Evolutionary conservation across 2,113 vertebrate genomes (phyloP), one percentile per base, ranked within the genome.

Genomic region (Ictalurus furcatus): DNA sequence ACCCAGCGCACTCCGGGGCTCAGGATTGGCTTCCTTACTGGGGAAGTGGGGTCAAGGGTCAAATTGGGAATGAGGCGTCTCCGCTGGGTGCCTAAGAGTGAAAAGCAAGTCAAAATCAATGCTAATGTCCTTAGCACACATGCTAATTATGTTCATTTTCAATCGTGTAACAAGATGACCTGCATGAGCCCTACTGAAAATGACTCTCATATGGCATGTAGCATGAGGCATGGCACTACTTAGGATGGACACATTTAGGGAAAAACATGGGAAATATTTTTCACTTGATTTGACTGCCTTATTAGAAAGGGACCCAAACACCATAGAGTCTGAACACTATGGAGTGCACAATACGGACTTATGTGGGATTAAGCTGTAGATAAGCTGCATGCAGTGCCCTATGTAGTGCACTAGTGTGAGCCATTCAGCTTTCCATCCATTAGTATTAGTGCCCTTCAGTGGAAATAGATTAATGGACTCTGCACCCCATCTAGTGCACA

Each of bases 1-100:
- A 99, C 98, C 98, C 98, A 99, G 95, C 97, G 98, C 40, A 97
- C 94, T 40, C 97, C 96, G 0, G 97, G 94, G 91, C 96, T 96
- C 90, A 91, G 93, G 86, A 95, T 87, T 21, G 97, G 96, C 88
- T 99, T 99, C 73, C 97, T 96, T 16, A 96, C 95, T 0, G 98
- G 97, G 4, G 97, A 97, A 0, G 97, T 59, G 0, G 97, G 92
- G 82, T 99, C 98, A 8, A 98, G 96, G 17, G 97, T 98, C 88
- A 98, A 92, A 12, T 97, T 96, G 0, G 98, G 98, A 90, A 98
- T 97, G 30, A 99, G 96, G 65, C 98, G 96, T 79, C 98, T 95
- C 58, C 98, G 96, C 94, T 99, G 98, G 34, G 98, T 97, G 58
- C 98, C 98, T 99, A 40, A 87, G 0, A 34, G 78, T n/a, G 44